phyloP scores from a whole-genome alignment of 2,888 invertebrate species.

The Sphinx pinastri region DNA sequence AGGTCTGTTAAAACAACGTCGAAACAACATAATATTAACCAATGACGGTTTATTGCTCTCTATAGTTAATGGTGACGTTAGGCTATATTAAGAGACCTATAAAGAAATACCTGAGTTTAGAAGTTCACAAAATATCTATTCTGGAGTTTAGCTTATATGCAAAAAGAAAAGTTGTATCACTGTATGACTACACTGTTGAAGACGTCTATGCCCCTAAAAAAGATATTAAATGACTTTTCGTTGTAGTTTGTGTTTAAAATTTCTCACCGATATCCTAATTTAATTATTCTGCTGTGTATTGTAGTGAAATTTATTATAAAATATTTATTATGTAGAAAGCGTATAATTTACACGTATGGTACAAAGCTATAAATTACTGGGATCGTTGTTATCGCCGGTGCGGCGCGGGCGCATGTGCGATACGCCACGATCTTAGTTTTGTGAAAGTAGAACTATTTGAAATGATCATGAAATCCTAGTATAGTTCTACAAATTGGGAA shows the following conservation, averaged over 20 bases:
- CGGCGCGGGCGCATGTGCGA: constrained; percentile 25
- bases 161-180: too few relatives aligned
- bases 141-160: too few relatives aligned
- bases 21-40: too few relatives aligned
- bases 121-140: too few relatives aligned
- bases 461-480: neutral
- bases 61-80: too few relatives aligned
- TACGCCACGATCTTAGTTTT: constrained; percentile 17
- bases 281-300: neutral
- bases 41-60: too few relatives aligned
- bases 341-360: constrained; percentile 13
- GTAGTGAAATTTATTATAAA: neutral
- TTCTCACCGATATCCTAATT: neutral
- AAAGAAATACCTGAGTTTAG: too few relatives aligned
- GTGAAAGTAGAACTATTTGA: constrained; percentile 18
- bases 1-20: too few relatives aligned
- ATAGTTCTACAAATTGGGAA: too few relatives aligned
- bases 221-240: neutral
- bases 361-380: constrained; percentile 11
- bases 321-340: constrained; percentile 5
- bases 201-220: too few relatives aligned
- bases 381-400: constrained; percentile 7
- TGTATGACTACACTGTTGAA: too few relatives aligned
- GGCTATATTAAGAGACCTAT: too few relatives aligned
- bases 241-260: neutral